Conservation (phyloP, 2,888 invertebrate genomes). For the Trimorus sp. region DNA sequence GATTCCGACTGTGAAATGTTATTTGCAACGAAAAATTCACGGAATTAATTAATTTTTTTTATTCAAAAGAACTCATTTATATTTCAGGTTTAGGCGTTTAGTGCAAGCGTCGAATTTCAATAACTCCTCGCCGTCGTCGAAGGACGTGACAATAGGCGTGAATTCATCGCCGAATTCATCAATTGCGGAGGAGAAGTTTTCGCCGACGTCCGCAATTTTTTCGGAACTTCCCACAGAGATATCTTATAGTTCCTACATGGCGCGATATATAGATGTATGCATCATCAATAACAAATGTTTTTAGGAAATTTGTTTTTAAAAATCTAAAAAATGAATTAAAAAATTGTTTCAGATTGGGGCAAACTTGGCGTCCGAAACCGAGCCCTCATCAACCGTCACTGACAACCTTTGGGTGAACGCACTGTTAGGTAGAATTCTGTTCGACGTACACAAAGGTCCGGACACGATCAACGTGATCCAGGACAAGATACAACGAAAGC, state of each 20-base stretch:
- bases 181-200: conserved; percentile 73
- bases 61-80: neutral
- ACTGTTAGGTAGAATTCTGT: conserved; percentile 89
- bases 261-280: conserved; percentile 74
- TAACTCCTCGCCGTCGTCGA: conserved; percentile 71
- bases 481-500: conserved; percentile 92
- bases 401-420: conserved; percentile 90
- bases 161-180: conserved; percentile 67
- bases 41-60: no score
- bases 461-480: conserved; percentile 87
- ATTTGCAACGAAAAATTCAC: no score
- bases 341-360: conserved; percentile 37
- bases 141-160: conserved; percentile 69
- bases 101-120: conserved; percentile 80
- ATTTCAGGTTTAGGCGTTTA: conserved; percentile 83
- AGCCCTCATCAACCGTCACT: conserved; percentile 66
- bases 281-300: neutral
- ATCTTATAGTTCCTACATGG: conserved; percentile 77
- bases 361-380: conserved; percentile 67
- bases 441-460: conserved; percentile 90
- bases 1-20: conserved; percentile 16
- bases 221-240: conserved; percentile 74
- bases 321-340: neutral
- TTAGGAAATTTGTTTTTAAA: no score
- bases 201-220: conserved; percentile 63